These are phyloP conservation scores for Porites lobata DNA, from an alignment of 92 coral and sea anemone species.

Conservation along the genomic window DNA sequence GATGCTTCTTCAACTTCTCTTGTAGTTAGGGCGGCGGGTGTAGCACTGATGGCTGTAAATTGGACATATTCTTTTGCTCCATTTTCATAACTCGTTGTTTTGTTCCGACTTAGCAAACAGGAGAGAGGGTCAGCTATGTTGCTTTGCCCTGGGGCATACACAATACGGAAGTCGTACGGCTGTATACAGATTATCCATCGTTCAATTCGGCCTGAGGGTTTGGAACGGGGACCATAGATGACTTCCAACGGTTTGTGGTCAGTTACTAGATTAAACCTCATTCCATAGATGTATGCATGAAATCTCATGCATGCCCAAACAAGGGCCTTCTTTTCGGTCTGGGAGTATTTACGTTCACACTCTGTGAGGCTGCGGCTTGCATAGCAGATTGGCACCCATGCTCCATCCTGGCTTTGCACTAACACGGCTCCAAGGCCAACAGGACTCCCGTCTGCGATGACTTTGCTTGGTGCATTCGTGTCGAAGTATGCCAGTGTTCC, in stretches of 20 bases:
- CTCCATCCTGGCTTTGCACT: conserved; percentile 44
- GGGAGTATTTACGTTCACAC: conserved; percentile 31
- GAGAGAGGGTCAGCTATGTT: conserved; percentile 3
- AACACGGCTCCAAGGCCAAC: too few relatives aligned
- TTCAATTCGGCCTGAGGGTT: background rate
- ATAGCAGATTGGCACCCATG: conserved; percentile 31
- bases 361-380: conserved; percentile 61
- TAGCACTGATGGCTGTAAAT: conserved; percentile 51
- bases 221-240: background rate
- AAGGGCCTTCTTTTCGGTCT: conserved; percentile 54
- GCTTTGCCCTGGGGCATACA: background rate
- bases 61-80: background rate
- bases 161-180: background rate
- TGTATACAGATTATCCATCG: background rate
- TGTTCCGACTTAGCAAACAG: background rate
- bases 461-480: too few relatives aligned
- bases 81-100: background rate
- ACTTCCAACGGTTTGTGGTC: background rate
- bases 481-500: too few relatives aligned
- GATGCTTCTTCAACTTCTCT: conserved; percentile 35
- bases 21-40: conserved; percentile 23
- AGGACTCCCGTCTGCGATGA: too few relatives aligned
- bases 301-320: too few relatives aligned
- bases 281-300: too few relatives aligned
- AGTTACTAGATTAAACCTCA: background rate